A percentile compares a stretch with the other conserved stretches of the same genome.
phyloP scores from a whole-genome alignment of 2,888 invertebrate genomes.

The Drosophila paracracens region DNA sequence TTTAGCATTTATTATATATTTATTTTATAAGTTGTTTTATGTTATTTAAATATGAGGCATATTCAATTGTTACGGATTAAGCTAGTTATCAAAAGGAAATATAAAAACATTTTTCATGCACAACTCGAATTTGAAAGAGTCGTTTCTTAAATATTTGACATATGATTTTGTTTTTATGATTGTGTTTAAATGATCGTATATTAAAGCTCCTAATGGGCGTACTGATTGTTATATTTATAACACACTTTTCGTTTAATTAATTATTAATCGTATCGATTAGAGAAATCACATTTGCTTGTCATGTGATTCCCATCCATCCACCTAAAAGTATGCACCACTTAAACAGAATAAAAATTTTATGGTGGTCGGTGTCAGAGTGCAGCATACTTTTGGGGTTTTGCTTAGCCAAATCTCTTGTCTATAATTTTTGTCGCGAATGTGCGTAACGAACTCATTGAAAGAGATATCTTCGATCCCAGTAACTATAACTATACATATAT shows the following conservation, averaged over 20 bases:
- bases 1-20: neutral
- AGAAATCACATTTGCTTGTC: neutral
- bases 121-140: neutral
- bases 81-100: neutral
- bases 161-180: neutral
- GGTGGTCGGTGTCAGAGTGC: neutral
- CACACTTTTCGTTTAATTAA: neutral
- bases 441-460: neutral
- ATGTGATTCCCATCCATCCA: neutral
- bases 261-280: neutral
- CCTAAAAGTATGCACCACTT: slow-evolving; percentile 45
- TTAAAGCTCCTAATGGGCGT: neutral
- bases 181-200: neutral
- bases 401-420: neutral
- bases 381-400: slow-evolving; percentile 35
- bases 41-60: neutral
- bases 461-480: neutral
- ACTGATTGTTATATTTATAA: too few relatives aligned
- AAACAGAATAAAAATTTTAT: neutral
- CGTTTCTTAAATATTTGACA: neutral
- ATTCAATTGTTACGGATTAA: neutral
- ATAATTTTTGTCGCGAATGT: neutral
- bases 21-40: neutral
- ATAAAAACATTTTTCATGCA: neutral
- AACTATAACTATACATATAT: neutral